These are phyloP conservation scores for Mycetomoellerius zeteki DNA, from an alignment of 1,140 invertebrate species.

Conservation along the genomic window DNA sequence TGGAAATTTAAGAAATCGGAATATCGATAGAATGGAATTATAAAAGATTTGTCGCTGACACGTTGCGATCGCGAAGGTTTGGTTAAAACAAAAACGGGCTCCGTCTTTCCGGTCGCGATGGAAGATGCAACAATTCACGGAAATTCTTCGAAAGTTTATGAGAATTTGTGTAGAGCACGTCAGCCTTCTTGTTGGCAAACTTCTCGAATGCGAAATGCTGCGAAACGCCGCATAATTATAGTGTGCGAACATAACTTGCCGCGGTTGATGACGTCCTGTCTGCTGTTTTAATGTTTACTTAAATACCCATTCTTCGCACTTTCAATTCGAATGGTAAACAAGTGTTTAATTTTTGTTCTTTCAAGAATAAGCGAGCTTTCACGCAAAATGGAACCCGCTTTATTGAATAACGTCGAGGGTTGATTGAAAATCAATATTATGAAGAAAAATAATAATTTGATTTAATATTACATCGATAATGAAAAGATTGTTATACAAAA, in stretches of 20 bases:
- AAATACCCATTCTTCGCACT: neutral
- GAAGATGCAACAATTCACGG: neutral
- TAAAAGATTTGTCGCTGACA: neutral
- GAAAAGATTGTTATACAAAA: neutral
- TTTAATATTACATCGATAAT: neutral
- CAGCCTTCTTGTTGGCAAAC: constrained; percentile 23
- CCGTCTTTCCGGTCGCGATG: neutral
- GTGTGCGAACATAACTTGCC: neutral
- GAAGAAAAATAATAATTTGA: neutral
- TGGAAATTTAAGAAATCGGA: neutral
- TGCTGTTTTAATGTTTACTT: constrained; percentile 41
- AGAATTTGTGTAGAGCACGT: constrained; percentile 36
- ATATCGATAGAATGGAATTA: neutral
- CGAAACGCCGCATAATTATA: constrained; percentile 33
- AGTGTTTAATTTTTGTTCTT: constrained; percentile 27
- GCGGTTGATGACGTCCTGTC: neutral
- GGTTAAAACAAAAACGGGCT: constrained; percentile 42
- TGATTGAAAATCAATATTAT: neutral
- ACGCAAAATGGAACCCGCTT: neutral
- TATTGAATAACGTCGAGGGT: neutral
- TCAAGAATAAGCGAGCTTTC: neutral
- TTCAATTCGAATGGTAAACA: neutral
- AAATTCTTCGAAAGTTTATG: constrained; percentile 42
- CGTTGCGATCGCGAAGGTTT: no score
- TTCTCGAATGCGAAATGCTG: constrained; percentile 27